Base-by-base conservation (phyloP, 1,140 invertebrate genomes). In the Penaeus vannamei region DNA sequence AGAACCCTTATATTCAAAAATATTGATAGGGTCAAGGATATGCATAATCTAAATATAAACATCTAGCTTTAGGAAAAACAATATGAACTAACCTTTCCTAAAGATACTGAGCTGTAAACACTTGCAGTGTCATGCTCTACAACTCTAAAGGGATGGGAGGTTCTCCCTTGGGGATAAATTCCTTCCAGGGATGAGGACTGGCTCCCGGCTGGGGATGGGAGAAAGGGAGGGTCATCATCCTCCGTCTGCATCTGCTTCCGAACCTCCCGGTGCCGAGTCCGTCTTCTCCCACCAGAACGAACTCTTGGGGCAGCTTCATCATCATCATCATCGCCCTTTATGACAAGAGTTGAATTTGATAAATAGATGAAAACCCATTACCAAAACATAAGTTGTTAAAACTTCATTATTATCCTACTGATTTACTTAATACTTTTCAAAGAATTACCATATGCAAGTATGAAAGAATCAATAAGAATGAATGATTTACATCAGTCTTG, bases 51-150 rank as follows among this genome's bases (percentile, higher is more conserved):
- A 62, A 32, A 83, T 7, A 36, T 42, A 26, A 32, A 23, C n/a
- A 7, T 26, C n/a, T 23, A 23, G n/a, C 26, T 72, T 53, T 19
- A 36, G 42, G 53, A 66, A 59, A 23, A 53, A 12, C 19, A 79
- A 69, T 60, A 23, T 32, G 22, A 93, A 26, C 96, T 96, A 86
- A 97, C 95, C 91, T 96, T 94, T 36, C 96, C 96, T 90, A 97
- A 93, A 88, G 96, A 97, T 91, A 96, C 97, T 94, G 97, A 96
- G 93, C 96, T 97, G 92, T 97, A 96, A 91, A 98, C 94, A 92
- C 96, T 97, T 92, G 97, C 94, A 83, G 96, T 95, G 93, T 98
- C 97, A 91, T 97, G 96, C 91, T 97, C 96, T 91, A 97, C 97
- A 72, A 97, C 96, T 92, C 95, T 94, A 92, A 97, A 97, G 42